These are phyloP conservation scores for Antennarius striatus DNA, from an alignment of 2,113 vertebrate genomes.

Conservation along the genomic window DNA sequence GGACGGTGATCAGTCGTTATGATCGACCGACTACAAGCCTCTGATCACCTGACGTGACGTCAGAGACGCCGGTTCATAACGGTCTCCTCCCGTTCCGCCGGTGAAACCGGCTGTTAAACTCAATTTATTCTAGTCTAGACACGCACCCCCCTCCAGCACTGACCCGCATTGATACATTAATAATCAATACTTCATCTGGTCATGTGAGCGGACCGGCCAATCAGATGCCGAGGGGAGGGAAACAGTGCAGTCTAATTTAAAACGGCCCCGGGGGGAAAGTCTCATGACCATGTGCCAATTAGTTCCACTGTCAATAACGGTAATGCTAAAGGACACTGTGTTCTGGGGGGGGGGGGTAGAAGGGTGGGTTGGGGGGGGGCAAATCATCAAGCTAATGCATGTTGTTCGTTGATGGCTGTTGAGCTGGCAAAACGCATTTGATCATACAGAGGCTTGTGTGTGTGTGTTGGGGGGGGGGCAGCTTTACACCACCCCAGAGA, in stretches of 20 bases:
- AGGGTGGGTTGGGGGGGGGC: slow-evolving; percentile 40
- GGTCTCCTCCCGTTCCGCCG: no score
- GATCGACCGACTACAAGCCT: no score
- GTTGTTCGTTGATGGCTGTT: slow-evolving; percentile 61
- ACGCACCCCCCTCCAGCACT: slow-evolving; percentile 45
- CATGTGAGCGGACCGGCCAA: slow-evolving; percentile 38
- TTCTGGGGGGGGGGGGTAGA: slow-evolving; percentile 38
- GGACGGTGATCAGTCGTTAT: no score
- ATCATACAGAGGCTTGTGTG: slow-evolving; percentile 41
- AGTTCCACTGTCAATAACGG: slow-evolving; percentile 72
- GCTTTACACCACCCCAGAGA: slow-evolving; percentile 59
- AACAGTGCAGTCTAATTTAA: slow-evolving; percentile 71
- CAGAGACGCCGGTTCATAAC: no score
- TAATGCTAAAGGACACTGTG: slow-evolving; percentile 68
- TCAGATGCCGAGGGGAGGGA: slow-evolving; percentile 49
- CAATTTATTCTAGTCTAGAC: slow-evolving; percentile 66
- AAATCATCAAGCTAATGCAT: slow-evolving; percentile 51
- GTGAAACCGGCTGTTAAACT: no score
- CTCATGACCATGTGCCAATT: slow-evolving; percentile 73
- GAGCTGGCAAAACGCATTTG: slow-evolving; percentile 65
- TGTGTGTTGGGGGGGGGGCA: slow-evolving; percentile 32
- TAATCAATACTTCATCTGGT: slow-evolving; percentile 66
- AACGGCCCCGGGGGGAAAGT: slow-evolving; percentile 57
- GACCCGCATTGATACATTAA: slow-evolving; percentile 70
- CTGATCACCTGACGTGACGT: no score